Percentiles rank a stretch among this genome's conserved stretches.
These are phyloP conservation scores for Falco novaeseelandiae DNA, from an alignment of 2,797 vertebrate species.

Conservation along the genomic window DNA sequence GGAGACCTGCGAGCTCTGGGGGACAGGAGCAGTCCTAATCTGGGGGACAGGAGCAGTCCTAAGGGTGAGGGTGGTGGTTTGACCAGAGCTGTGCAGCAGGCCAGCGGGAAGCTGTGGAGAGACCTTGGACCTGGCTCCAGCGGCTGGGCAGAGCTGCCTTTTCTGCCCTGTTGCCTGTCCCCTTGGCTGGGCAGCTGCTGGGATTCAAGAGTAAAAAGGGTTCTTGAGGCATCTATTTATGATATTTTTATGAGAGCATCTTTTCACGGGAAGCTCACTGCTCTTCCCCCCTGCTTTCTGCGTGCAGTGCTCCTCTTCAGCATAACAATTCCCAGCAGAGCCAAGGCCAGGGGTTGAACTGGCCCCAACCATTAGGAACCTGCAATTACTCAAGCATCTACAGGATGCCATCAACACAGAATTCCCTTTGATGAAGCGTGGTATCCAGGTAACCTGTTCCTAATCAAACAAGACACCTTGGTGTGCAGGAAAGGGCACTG, in stretches of 20 bases:
- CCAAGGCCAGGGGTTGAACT: not conserved
- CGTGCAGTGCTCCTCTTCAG: not conserved
- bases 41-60: not conserved
- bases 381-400: not conserved
- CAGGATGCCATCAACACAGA: not conserved
- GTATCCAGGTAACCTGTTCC: conserved; percentile 31
- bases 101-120: not conserved
- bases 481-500: conserved; percentile 6
- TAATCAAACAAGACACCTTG: not conserved
- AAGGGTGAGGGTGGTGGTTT: not conserved
- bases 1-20: not conserved
- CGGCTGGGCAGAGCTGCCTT: not conserved
- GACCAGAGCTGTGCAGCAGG: not conserved
- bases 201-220: not conserved
- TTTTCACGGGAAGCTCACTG: not conserved
- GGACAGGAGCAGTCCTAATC: not conserved
- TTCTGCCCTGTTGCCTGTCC: not conserved
- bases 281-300: not conserved
- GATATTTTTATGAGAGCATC: rapidly evolving
- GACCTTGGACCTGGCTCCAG: not conserved
- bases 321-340: not conserved
- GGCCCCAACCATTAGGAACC: not conserved
- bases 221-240: rapidly evolving
- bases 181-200: not conserved
- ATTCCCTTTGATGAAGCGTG: conserved; percentile 11